Evolutionary conservation across 1,140 invertebrate genomes (phyloP).

Genomic region (Scylla paramamosain): DNA sequence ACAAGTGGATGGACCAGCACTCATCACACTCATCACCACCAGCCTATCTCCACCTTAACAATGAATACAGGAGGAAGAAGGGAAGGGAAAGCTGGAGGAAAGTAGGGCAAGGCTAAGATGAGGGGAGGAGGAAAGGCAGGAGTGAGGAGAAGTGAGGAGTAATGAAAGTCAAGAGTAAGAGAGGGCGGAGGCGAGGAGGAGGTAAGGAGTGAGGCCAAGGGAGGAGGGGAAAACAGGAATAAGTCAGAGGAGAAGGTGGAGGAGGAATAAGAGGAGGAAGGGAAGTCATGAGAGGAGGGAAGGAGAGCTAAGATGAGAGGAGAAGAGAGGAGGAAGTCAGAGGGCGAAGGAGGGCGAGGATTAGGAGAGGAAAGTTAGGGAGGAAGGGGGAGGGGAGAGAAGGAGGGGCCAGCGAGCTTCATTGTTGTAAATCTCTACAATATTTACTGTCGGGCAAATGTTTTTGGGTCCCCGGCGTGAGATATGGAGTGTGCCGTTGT

Average conservation of each 20-base stretch:
- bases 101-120: background rate
- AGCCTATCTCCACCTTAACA: background rate
- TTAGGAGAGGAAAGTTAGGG: background rate
- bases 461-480: background rate
- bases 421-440: conserved; percentile 12
- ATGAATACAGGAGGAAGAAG: background rate
- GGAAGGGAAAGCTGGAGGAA: background rate
- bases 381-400: background rate
- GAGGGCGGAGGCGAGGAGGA: background rate
- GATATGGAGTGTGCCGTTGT: background rate
- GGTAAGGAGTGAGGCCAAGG: background rate
- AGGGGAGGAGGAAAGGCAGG: background rate
- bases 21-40: background rate
- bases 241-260: background rate
- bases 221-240: background rate
- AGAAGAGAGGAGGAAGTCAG: background rate
- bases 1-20: background rate
- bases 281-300: background rate
- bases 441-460: conserved; percentile 14
- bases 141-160: background rate
- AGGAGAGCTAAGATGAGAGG: background rate
- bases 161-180: background rate
- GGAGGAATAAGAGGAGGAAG: background rate
- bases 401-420: background rate
- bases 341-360: background rate